Percentiles rank a stretch among this genome's conserved stretches.
These are phyloP conservation scores for Melanotaenia trifasciata DNA, from an alignment of 2,797 vertebrate genomes.

Conservation along the genomic window DNA sequence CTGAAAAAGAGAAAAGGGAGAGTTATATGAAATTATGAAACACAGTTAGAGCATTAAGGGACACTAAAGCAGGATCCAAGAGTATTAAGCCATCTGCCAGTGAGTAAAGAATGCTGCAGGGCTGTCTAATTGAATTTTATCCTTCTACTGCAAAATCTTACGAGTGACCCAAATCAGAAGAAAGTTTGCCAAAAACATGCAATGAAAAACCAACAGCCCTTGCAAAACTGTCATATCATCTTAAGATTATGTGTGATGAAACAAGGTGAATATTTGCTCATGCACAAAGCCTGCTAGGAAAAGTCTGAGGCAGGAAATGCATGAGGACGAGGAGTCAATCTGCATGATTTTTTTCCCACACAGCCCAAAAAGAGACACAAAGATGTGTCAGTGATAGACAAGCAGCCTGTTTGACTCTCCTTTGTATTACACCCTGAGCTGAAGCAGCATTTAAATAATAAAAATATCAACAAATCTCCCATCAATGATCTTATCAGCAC, in stretches of 20 bases:
- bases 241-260: constrained; percentile 49
- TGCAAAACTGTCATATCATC: constrained; percentile 66
- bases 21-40: constrained; percentile 66
- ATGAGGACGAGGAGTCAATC: constrained; percentile 9
- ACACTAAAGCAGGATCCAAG: constrained; percentile 57
- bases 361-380: constrained; percentile 16
- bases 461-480: background rate
- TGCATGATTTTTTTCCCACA: background rate
- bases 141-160: constrained; percentile 63
- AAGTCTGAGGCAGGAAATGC: constrained; percentile 23
- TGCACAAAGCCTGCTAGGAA: constrained; percentile 36
- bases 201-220: constrained; percentile 44
- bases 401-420: background rate
- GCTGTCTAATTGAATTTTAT: constrained; percentile 78
- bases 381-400: constrained; percentile 11
- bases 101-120: constrained; percentile 67
- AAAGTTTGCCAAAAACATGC: constrained; percentile 68
- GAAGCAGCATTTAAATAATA: constrained; percentile 10
- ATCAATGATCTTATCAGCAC: background rate
- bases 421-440: constrained; percentile 21
- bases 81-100: constrained; percentile 75
- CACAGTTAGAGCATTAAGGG: constrained; percentile 75
- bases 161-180: constrained; percentile 73
- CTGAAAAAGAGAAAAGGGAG: constrained; percentile 51
- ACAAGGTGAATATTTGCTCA: constrained; percentile 59